These are phyloP conservation scores for Casuarius casuarius DNA, from an alignment of 2,113 vertebrate species.

Conservation along the genomic window DNA sequence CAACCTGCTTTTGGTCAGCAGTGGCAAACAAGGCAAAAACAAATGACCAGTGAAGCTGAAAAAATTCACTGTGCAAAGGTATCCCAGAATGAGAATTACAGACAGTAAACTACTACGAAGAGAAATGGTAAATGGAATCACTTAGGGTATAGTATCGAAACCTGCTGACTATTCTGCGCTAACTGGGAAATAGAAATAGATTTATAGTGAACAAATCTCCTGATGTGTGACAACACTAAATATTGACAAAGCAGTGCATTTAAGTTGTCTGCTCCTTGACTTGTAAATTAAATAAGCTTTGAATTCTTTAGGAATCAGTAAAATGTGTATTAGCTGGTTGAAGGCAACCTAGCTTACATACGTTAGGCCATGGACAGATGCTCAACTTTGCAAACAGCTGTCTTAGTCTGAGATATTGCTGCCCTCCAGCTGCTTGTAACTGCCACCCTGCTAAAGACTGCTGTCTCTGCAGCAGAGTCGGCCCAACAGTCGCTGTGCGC, in stretches of 20 bases:
- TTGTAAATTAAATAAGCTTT: background rate
- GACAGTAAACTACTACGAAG: background rate
- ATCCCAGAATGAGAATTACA: background rate
- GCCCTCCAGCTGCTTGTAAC: background rate
- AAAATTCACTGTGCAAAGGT: background rate
- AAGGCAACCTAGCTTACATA: background rate
- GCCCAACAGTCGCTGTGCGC: fast-evolving
- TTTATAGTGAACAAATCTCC: background rate
- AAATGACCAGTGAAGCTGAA: background rate
- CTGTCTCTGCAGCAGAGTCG: background rate
- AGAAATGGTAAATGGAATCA: background rate
- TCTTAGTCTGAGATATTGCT: background rate
- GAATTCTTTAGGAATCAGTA: background rate
- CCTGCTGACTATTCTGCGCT: background rate
- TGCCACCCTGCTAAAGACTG: background rate
- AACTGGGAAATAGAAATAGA: background rate
- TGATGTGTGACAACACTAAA: background rate
- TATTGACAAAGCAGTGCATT: background rate
- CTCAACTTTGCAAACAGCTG: background rate
- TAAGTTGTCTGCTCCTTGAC: background rate
- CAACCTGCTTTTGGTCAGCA: background rate
- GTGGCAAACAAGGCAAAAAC: background rate
- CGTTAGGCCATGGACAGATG: background rate
- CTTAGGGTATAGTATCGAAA: background rate
- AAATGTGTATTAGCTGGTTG: background rate